These are phyloP conservation scores for Leucophenga maculata DNA, from an alignment of 2,888 invertebrate species.

Conservation along the genomic window DNA sequence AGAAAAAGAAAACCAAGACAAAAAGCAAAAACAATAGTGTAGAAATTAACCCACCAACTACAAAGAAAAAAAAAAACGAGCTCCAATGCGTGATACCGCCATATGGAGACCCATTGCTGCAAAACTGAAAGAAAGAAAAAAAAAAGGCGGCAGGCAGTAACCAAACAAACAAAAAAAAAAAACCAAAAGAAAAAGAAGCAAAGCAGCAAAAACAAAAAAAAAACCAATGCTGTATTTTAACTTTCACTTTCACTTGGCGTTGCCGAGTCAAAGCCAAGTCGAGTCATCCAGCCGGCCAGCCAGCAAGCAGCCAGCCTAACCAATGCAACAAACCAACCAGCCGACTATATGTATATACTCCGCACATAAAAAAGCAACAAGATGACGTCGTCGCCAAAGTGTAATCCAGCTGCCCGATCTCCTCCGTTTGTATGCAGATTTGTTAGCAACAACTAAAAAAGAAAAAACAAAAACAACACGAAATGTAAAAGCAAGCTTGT, in stretches of 20 bases:
- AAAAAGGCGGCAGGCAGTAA: not conserved
- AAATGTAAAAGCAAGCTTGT: constrained; percentile 60
- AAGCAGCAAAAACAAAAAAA: not conserved
- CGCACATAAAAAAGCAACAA: not conserved
- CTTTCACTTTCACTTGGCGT: constrained; percentile 62
- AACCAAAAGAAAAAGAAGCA: constrained; percentile 39
- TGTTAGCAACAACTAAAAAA: constrained; percentile 31
- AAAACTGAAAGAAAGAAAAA: not conserved
- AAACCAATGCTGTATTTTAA: constrained; percentile 43
- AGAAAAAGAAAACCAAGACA: constrained; percentile 25
- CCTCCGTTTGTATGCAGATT: constrained; percentile 58
- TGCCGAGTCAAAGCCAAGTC: not conserved
- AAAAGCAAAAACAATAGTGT: constrained; percentile 15
- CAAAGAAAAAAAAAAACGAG: constrained; percentile 7
- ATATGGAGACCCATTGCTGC: not conserved
- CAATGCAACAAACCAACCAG: constrained; percentile 31
- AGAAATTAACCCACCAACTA: constrained; percentile 19
- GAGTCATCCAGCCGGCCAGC: constrained; percentile 18
- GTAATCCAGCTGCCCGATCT: constrained; percentile 2
- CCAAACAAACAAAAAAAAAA: not conserved
- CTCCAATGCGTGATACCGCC: not conserved
- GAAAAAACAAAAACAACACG: constrained; percentile 17
- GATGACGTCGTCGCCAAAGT: constrained; percentile 29
- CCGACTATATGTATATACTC: not conserved
- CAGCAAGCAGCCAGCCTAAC: not conserved